Percentiles rank a stretch among this genome's conserved stretches.
Evolutionary conservation across 2,888 invertebrate genomes (phyloP).

Genomic region (Agelastica alni): DNA sequence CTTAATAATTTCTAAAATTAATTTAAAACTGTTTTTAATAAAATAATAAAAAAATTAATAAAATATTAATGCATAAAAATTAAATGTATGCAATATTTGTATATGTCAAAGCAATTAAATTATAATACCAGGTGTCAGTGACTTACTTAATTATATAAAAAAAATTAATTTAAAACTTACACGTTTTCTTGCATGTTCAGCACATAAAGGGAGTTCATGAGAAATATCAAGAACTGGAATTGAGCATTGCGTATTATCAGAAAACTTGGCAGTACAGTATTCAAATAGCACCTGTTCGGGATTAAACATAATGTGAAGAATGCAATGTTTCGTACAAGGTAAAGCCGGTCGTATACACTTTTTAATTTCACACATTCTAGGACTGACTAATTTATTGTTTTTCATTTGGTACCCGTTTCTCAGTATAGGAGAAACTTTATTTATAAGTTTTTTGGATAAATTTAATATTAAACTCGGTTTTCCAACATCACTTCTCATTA

Average conservation of each 20-base stretch:
- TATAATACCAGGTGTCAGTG: too few relatives aligned
- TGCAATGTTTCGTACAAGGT: conserved; percentile 82
- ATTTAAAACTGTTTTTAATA: too few relatives aligned
- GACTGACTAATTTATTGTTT: conserved; percentile 40
- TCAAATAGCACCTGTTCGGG: conserved; percentile 75
- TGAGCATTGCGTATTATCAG: conserved; percentile 78
- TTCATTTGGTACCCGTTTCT: conserved; percentile 29
- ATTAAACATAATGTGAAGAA: conserved; percentile 82
- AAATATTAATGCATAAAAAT: too few relatives aligned
- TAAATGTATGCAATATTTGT: too few relatives aligned
- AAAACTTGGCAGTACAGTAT: conserved; percentile 79
- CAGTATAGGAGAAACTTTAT: conserved; percentile 16
- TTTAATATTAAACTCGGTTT: conserved; percentile 42
- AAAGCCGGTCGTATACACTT: conserved; percentile 60
- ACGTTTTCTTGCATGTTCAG: conserved; percentile 82
- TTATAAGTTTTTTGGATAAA: conserved; percentile 4
- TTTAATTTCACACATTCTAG: conserved; percentile 42
- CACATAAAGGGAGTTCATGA: conserved; percentile 82
- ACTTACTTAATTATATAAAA: too few relatives aligned
- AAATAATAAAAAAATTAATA: too few relatives aligned
- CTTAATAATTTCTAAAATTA: too few relatives aligned
- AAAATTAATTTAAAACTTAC: too few relatives aligned
- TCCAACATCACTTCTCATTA: conserved; percentile 56
- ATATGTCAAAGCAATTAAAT: too few relatives aligned
- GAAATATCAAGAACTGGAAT: conserved; percentile 77